Percentiles rank a stretch among this genome's conserved stretches.
Evolutionary conservation across 2,888 invertebrate genomes (phyloP).

Genomic region (Andrena dorsata): DNA sequence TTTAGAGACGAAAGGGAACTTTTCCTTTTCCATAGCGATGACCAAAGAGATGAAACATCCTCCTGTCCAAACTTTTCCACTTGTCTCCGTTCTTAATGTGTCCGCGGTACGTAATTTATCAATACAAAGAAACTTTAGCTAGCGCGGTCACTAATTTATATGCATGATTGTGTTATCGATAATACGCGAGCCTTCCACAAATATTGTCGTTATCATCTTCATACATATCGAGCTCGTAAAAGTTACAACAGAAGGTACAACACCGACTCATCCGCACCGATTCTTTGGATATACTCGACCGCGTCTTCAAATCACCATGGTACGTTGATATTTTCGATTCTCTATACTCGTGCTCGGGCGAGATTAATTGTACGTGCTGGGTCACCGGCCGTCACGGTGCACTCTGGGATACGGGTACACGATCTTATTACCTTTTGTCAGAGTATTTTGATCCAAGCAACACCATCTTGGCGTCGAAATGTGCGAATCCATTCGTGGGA

Average conservation of each 20-base stretch:
- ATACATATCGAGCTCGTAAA: conserved; percentile 2
- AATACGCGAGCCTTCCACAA: not conserved
- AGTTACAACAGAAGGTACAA: not conserved
- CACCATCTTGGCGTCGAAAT: not conserved
- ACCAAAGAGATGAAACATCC: conserved; percentile 10
- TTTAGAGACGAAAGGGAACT: not conserved
- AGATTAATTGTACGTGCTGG: not conserved
- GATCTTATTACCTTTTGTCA: not conserved
- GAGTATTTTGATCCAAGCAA: not conserved
- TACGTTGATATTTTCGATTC: not conserved
- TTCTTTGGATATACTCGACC: no score
- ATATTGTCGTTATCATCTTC: conserved; percentile 25
- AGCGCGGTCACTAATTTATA: conserved; percentile 31
- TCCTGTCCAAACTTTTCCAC: not conserved
- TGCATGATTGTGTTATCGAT: conserved; percentile 16
- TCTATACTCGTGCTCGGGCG: not conserved
- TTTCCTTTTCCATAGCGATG: not conserved
- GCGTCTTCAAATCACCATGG: not conserved
- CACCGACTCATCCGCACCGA: no score
- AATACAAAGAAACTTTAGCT: conserved; percentile 37
- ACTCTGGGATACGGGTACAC: not conserved
- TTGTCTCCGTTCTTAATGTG: conserved; percentile 4
- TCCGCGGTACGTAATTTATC: conserved; percentile 33
- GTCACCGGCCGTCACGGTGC: not conserved
- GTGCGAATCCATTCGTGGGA: conserved; percentile 63